Evolutionary conservation across 2,888 invertebrate species (phyloP).

Genomic region (Stegana nigrithorax): DNA sequence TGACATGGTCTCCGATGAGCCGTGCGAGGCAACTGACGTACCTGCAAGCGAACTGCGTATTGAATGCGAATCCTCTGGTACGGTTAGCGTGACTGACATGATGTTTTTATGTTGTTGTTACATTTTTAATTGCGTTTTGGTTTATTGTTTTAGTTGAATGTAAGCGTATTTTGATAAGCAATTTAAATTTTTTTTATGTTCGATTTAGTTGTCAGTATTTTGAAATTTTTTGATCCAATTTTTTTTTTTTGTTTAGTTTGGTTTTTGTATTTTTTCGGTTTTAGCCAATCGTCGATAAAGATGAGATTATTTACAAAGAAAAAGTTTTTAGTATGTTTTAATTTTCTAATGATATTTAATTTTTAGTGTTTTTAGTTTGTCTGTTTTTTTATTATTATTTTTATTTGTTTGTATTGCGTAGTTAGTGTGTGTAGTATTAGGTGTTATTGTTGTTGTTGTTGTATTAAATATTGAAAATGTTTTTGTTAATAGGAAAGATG

Average conservation of each 20-base stretch:
- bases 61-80: slow-evolving; percentile 68
- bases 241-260: not conserved
- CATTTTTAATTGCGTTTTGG: slow-evolving; percentile 22
- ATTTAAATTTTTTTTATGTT: slow-evolving; percentile 16
- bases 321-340: too few species aligned
- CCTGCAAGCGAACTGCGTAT: slow-evolving; percentile 69
- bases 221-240: not conserved
- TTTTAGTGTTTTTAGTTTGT: slow-evolving; percentile 29
- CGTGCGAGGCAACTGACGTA: slow-evolving; percentile 68
- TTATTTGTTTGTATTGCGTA: not conserved
- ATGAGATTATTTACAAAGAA: slow-evolving; percentile 30
- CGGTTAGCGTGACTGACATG: slow-evolving; percentile 66
- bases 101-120: slow-evolving; percentile 32
- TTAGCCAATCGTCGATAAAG: slow-evolving; percentile 15
- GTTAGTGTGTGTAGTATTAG: not conserved
- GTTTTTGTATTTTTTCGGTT: not conserved
- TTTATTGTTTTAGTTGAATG: slow-evolving; percentile 13
- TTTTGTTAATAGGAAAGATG: slow-evolving; percentile 20
- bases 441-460: slow-evolving; percentile 1
- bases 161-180: not conserved
- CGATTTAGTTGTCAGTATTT: slow-evolving; percentile 21
- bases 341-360: slow-evolving; percentile 33
- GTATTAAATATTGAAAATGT: slow-evolving; percentile 3
- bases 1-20: slow-evolving; percentile 67
- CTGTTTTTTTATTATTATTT: not conserved